These are phyloP conservation scores for Heliconius nattereri DNA, from an alignment of 1,140 invertebrate species.

Conservation along the genomic window DNA sequence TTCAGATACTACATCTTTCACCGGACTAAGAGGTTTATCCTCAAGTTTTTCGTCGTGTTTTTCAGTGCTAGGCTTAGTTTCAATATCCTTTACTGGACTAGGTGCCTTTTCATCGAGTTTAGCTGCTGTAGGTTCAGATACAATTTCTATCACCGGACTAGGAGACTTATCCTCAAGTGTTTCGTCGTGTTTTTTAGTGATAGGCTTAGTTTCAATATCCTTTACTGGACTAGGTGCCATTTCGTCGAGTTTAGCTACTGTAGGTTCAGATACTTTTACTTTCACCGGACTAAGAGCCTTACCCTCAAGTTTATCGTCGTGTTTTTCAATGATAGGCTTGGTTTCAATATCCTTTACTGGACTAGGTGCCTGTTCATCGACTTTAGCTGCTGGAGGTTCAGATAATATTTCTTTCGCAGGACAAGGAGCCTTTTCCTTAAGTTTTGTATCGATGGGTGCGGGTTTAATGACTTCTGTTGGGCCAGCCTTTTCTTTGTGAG, in stretches of 20 bases:
- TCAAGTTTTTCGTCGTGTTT: too few species aligned
- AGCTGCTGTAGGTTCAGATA: neutral
- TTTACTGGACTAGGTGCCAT: slow-evolving; percentile 19
- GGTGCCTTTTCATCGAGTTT: slow-evolving; percentile 22
- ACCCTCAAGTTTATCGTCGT: neutral
- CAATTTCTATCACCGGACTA: neutral
- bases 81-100: slow-evolving; percentile 29
- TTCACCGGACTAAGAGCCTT: neutral
- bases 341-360: neutral
- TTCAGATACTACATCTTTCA: too few species aligned
- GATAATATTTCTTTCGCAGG: neutral
- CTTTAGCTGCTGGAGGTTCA: neutral
- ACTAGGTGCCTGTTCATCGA: neutral
- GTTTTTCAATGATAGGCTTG: neutral
- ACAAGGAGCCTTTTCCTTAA: slow-evolving; percentile 16
- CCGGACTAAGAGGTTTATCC: too few species aligned
- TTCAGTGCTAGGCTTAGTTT: too few species aligned
- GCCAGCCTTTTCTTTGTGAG: neutral
- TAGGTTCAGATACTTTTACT: neutral
- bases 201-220: neutral
- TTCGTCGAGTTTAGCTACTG: neutral
- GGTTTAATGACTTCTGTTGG: neutral
- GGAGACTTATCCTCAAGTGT: slow-evolving; percentile 27
- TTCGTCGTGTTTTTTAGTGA: too few species aligned
- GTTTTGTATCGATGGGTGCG: neutral